These are phyloP conservation scores for Macropus fuliginosus DNA, from an alignment of 2,797 vertebrate species.

Conservation along the genomic window DNA sequence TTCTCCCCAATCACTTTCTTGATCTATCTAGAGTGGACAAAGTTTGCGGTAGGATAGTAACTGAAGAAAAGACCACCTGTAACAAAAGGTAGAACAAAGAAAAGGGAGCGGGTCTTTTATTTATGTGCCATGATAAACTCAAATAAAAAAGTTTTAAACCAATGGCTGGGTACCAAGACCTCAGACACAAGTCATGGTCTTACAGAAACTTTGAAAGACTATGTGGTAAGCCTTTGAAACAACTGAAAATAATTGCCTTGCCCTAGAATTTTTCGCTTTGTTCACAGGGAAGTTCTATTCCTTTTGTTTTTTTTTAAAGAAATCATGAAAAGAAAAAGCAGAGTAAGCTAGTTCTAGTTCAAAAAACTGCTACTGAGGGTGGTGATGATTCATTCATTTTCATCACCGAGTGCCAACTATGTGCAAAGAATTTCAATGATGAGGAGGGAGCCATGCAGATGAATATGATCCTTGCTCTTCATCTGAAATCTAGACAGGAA, in stretches of 20 bases:
- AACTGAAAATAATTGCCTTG: background rate
- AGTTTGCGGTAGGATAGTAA: background rate
- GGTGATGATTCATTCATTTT: background rate
- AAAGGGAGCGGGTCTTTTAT: background rate
- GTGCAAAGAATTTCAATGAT: background rate
- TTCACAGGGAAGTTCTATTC: background rate
- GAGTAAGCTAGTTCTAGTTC: slow-evolving; percentile 17
- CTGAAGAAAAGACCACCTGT: slow-evolving; percentile 6
- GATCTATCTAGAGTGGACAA: background rate
- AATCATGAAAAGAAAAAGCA: slow-evolving; percentile 17
- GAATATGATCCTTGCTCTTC: background rate
- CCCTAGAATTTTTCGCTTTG: background rate
- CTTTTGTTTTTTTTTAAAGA: background rate
- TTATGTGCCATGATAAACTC: background rate
- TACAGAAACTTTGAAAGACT: slow-evolving; percentile 28
- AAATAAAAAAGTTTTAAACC: slow-evolving; percentile 25
- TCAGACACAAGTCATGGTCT: slow-evolving; percentile 16
- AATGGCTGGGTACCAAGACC: slow-evolving; percentile 6
- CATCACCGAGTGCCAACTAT: background rate
- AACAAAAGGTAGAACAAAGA: slow-evolving; percentile 19
- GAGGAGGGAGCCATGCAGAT: background rate
- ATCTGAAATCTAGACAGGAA: background rate
- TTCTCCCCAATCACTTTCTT: background rate
- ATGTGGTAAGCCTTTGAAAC: background rate
- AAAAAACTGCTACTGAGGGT: background rate